Percentiles rank a stretch among this genome's conserved stretches.
These are phyloP conservation scores for Eupleurogrammus muticus DNA, from an alignment of 2,797 vertebrate genomes.

Conservation along the genomic window DNA sequence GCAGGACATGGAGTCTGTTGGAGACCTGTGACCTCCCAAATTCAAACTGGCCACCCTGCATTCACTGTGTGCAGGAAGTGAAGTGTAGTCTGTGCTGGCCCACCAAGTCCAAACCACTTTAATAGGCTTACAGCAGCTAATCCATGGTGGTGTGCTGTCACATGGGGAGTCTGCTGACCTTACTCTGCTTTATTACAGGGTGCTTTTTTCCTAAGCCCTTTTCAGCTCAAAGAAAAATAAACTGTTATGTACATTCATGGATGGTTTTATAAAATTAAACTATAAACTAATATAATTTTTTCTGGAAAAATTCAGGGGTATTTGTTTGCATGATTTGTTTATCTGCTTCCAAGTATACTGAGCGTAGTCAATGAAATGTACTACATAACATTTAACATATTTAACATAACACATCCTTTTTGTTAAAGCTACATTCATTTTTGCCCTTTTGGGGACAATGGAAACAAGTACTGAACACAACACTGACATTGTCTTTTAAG, in stretches of 20 bases:
- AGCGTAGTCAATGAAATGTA: too few species aligned
- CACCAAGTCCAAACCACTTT: slow-evolving; percentile 73
- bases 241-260: neutral
- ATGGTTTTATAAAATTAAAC: neutral
- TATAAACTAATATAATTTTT: neutral
- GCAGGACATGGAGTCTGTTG: slow-evolving; percentile 4
- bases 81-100: slow-evolving; percentile 62
- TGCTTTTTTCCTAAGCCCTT: slow-evolving; percentile 38
- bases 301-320: too few species aligned
- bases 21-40: slow-evolving; percentile 25
- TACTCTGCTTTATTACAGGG: slow-evolving; percentile 57
- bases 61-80: slow-evolving; percentile 20
- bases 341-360: too few species aligned
- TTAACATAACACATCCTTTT: too few species aligned
- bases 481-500: too few species aligned
- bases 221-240: slow-evolving; percentile 13
- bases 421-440: too few species aligned
- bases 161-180: slow-evolving; percentile 76
- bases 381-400: too few species aligned
- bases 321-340: too few species aligned
- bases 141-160: slow-evolving; percentile 73
- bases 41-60: slow-evolving; percentile 25
- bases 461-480: too few species aligned
- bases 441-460: too few species aligned
- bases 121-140: slow-evolving; percentile 84